These are phyloP conservation scores for Corvus hawaiiensis DNA, from an alignment of 2,113 vertebrate species.

Conservation along the genomic window DNA sequence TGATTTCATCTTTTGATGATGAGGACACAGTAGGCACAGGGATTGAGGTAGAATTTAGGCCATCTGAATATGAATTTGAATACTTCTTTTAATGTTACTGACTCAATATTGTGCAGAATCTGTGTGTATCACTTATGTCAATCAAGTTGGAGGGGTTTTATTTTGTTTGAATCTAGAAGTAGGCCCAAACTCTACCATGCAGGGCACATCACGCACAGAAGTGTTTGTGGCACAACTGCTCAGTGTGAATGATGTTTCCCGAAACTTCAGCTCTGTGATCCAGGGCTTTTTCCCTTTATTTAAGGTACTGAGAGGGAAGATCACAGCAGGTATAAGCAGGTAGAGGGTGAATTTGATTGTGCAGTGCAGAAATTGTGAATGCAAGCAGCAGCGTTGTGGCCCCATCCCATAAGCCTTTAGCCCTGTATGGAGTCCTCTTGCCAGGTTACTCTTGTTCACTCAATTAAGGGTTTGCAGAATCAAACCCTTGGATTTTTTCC, in stretches of 20 bases:
- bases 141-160: not conserved
- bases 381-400: not conserved
- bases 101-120: not conserved
- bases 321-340: not conserved
- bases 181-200: not conserved
- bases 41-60: not conserved
- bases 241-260: not conserved
- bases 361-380: not conserved
- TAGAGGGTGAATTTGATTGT: not conserved
- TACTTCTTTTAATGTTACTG: not conserved
- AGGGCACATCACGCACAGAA: rapidly evolving
- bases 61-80: not conserved
- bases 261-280: not conserved
- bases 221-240: not conserved
- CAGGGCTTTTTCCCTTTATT: not conserved
- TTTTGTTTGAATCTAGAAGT: not conserved
- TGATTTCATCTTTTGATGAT: not conserved
- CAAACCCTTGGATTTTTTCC: conserved; percentile 59
- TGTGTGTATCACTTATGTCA: not conserved
- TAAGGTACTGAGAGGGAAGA: not conserved
- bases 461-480: conserved; percentile 38
- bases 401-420: not conserved
- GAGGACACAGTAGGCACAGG: not conserved
- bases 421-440: not conserved
- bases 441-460: not conserved